Evolutionary conservation across 2,888 invertebrate genomes (phyloP).

Genomic region (Conchocele bisecta): DNA sequence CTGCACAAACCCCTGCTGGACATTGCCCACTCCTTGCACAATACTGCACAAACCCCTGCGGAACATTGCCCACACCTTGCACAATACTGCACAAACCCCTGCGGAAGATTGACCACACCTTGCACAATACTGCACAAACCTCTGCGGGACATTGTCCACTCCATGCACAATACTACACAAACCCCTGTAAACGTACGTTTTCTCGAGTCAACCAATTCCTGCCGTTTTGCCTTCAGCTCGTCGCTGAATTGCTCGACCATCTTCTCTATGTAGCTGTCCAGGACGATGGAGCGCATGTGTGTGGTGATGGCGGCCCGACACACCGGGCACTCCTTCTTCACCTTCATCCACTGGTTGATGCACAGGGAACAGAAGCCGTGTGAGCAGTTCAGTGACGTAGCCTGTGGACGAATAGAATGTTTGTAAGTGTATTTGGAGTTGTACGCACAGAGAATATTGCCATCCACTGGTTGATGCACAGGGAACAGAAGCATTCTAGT

Average conservation of each 20-base stretch:
- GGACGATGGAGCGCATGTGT: constrained; percentile 82
- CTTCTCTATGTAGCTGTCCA: constrained; percentile 90
- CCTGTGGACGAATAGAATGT: constrained; percentile 78
- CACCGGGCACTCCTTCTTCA: constrained; percentile 88
- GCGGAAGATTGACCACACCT: neutral
- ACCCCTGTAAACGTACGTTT: constrained; percentile 64
- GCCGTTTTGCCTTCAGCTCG: constrained; percentile 86
- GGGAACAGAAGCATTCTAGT: constrained; percentile 89
- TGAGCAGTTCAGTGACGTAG: constrained; percentile 88
- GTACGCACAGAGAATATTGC: too few relatives aligned
- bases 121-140: too few relatives aligned
- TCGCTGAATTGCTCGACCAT: constrained; percentile 87
- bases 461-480: constrained; percentile 89
- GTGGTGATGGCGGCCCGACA: constrained; percentile 84
- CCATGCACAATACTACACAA: neutral
- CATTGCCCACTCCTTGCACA: too few relatives aligned
- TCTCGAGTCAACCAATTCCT: constrained; percentile 85
- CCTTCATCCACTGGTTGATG: constrained; percentile 88
- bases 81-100: too few relatives aligned
- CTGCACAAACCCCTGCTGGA: too few relatives aligned
- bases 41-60: too few relatives aligned
- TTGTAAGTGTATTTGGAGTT: too few relatives aligned
- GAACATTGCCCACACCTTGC: too few relatives aligned
- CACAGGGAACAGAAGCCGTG: constrained; percentile 90
- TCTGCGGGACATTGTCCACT: too few relatives aligned